Evolutionary conservation across 2,113 vertebrate species (phyloP).

Genomic region (Taurulus bubalis): DNA sequence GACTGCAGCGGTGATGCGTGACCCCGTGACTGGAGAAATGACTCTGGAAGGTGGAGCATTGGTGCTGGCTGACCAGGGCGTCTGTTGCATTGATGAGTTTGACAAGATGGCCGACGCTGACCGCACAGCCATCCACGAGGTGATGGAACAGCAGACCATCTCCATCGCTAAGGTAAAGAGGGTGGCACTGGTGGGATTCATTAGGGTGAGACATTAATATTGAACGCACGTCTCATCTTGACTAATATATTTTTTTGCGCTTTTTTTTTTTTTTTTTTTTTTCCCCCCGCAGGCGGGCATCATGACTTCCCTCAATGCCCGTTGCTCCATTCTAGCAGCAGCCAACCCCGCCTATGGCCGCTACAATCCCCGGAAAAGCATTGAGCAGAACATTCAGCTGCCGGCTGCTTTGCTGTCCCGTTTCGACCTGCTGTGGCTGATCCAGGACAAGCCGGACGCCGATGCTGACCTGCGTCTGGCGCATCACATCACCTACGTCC

Average conservation of each 20-base stretch:
- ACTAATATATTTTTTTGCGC: not conserved
- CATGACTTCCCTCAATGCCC: constrained; percentile 92
- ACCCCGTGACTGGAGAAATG: constrained; percentile 89
- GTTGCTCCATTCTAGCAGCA: constrained; percentile 92
- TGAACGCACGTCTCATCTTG: accelerated
- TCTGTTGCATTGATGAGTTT: constrained; percentile 96
- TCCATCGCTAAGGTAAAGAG: constrained; percentile 90
- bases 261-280: too few relatives aligned
- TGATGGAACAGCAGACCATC: constrained; percentile 97
- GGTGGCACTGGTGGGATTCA: not conserved
- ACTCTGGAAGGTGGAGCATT: constrained; percentile 91
- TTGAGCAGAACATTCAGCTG: constrained; percentile 93
- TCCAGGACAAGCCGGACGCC: constrained; percentile 91
- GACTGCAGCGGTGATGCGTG: constrained; percentile 92
- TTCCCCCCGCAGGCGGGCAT: constrained; percentile 88
- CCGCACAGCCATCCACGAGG: constrained; percentile 93
- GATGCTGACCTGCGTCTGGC: constrained; percentile 91
- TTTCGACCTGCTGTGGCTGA: constrained; percentile 95
- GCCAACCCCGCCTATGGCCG: constrained; percentile 95
- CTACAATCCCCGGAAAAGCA: constrained; percentile 88
- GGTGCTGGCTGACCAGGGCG: constrained; percentile 90
- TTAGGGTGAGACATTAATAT: not conserved
- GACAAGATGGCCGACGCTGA: constrained; percentile 94
- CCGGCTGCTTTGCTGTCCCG: constrained; percentile 91
- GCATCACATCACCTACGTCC: constrained; percentile 95